These are phyloP conservation scores for Adelges cooleyi DNA, from an alignment of 1,140 invertebrate species.

Conservation along the genomic window DNA sequence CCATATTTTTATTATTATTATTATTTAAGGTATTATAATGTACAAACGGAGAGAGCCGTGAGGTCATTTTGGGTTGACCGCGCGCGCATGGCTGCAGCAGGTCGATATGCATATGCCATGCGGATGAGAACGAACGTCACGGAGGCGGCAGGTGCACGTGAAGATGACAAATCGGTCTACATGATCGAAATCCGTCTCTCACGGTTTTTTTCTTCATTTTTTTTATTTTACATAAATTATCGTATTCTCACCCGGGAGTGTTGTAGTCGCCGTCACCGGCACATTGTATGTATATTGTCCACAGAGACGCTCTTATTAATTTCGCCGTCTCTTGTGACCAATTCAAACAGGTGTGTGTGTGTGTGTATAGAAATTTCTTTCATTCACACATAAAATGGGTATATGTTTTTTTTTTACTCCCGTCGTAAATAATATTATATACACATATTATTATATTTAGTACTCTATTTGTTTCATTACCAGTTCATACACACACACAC, in stretches of 20 bases:
- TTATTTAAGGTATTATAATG: too few relatives aligned
- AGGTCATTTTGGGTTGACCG: neutral
- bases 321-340: conserved; percentile 24
- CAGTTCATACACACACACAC: neutral
- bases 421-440: too few relatives aligned
- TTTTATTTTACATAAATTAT: neutral
- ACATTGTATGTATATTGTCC: neutral
- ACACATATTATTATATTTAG: neutral
- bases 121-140: neutral
- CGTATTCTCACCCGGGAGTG: conserved; percentile 17
- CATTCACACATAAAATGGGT: neutral
- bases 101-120: neutral
- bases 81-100: neutral
- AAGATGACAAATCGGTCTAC: conserved; percentile 25
- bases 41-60: neutral
- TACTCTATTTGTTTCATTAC: conserved; percentile 22
- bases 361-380: neutral
- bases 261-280: too few relatives aligned
- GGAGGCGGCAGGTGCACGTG: conserved; percentile 11
- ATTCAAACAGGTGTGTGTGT: conserved; percentile 21
- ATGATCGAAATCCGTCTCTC: conserved; percentile 26
- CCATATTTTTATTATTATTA: too few relatives aligned
- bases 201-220: neutral
- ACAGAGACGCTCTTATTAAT: conserved; percentile 16
- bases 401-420: conserved; percentile 3